These are phyloP conservation scores for Lutjanus campechanus DNA, from an alignment of 2,797 vertebrate genomes.

Conservation along the genomic window DNA sequence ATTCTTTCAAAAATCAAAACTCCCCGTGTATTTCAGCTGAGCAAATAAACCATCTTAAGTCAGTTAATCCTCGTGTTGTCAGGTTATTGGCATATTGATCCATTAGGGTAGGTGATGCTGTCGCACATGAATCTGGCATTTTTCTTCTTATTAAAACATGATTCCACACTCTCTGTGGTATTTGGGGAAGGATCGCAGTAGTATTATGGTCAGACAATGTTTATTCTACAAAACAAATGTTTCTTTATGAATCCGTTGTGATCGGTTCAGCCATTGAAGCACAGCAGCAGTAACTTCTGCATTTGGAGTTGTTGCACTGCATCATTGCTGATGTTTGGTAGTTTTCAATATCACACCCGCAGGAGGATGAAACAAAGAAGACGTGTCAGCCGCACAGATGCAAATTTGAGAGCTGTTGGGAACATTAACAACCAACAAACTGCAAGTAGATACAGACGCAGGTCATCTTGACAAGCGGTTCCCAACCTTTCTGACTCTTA, in stretches of 20 bases:
- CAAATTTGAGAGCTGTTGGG: background rate
- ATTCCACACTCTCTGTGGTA: background rate
- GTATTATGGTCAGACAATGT: background rate
- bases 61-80: background rate
- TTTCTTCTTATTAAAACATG: slow-evolving; percentile 31
- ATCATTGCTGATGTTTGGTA: background rate
- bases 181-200: slow-evolving; percentile 11
- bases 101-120: background rate
- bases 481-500: background rate
- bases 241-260: background rate
- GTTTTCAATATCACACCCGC: background rate
- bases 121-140: slow-evolving; percentile 30
- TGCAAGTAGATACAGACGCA: no score
- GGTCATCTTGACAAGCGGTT: no score
- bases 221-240: slow-evolving; percentile 2
- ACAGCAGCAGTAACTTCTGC: background rate
- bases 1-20: background rate
- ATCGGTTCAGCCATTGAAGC: background rate
- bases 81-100: slow-evolving; percentile 17
- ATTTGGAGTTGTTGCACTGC: background rate
- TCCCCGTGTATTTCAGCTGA: background rate
- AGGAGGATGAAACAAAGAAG: background rate
- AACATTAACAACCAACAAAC: no score
- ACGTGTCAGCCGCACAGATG: background rate
- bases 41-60: slow-evolving; percentile 1